A percentile compares a stretch with the other conserved stretches of the same genome.
phyloP scores from a whole-genome alignment of 1,140 invertebrate genomes.

The Aphelinus certus region DNA sequence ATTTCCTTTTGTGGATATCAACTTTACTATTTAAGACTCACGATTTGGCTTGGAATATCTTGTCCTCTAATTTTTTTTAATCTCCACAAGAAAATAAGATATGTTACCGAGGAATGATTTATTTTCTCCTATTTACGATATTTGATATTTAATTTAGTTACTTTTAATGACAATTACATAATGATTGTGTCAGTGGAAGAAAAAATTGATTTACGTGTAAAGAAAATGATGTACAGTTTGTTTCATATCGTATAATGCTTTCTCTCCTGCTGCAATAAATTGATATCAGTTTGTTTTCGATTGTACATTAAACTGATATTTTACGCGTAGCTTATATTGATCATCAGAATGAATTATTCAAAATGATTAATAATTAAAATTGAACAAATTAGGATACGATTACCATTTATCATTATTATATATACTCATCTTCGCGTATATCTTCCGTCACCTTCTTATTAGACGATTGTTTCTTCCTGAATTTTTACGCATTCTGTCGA shows the following conservation, averaged over 20 bases:
- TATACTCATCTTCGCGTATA: conserved; percentile 2
- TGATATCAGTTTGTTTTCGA: no score
- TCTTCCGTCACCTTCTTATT: conserved; percentile 4
- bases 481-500: neutral
- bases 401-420: no score
- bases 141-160: conserved; percentile 14
- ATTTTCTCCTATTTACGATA: conserved; percentile 14
- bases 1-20: conserved; percentile 24
- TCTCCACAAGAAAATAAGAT: conserved; percentile 10
- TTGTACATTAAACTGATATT: no score
- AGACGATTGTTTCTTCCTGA: neutral
- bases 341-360: conserved; percentile 5
- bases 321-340: no score
- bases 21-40: conserved; percentile 18
- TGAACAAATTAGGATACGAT: neutral
- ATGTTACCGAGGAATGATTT: conserved; percentile 9
- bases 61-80: conserved; percentile 10
- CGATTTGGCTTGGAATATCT: conserved; percentile 8
- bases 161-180: conserved; percentile 17
- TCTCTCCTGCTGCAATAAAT: no score
- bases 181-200: neutral
- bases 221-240: no score
- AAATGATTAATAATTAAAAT: conserved; percentile 11
- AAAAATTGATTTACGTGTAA: no score
- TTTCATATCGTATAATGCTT: no score